phyloP scores from a whole-genome alignment of 2,113 vertebrate species.

The Syngnathus typhle region DNA sequence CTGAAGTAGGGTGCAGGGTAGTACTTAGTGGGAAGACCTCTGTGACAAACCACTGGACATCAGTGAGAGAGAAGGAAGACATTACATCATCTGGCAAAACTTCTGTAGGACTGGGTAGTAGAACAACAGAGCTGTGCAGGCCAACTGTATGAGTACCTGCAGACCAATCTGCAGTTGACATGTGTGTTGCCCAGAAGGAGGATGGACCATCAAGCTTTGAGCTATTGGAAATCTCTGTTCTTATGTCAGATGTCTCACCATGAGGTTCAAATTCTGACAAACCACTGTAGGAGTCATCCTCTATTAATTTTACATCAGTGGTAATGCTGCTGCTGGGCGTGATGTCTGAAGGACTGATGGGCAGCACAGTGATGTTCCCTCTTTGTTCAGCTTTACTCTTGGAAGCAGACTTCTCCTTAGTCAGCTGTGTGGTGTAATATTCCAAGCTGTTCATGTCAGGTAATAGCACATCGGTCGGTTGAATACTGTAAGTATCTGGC shows the following conservation, averaged over 20 bases:
- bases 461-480: slow-evolving; percentile 71
- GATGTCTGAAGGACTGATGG: slow-evolving; percentile 35
- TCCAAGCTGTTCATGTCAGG: slow-evolving; percentile 79
- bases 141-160: slow-evolving; percentile 26
- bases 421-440: slow-evolving; percentile 70
- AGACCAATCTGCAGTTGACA: slow-evolving; percentile 38
- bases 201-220: slow-evolving; percentile 45
- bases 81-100: slow-evolving; percentile 37
- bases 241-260: slow-evolving; percentile 41
- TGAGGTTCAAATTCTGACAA: slow-evolving; percentile 55
- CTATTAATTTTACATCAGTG: slow-evolving; percentile 38
- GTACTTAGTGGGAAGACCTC: slow-evolving; percentile 29
- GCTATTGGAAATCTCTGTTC: slow-evolving; percentile 30
- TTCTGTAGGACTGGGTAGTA: slow-evolving; percentile 31
- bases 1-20: slow-evolving; percentile 17
- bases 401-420: slow-evolving; percentile 55
- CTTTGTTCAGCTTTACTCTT: slow-evolving; percentile 46
- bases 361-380: slow-evolving; percentile 45
- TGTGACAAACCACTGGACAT: slow-evolving; percentile 61
- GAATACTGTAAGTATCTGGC: slow-evolving; percentile 60
- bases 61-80: slow-evolving; percentile 43
- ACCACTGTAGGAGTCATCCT: slow-evolving; percentile 57
- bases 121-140: slow-evolving; percentile 27
- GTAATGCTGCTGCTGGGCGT: slow-evolving; percentile 35
- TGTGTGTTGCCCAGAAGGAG: slow-evolving; percentile 25